Evolutionary conservation across 2,797 vertebrate species (phyloP), one percentile per base, ranked within the genome.

Genomic region (Glyptemys insculpta): DNA sequence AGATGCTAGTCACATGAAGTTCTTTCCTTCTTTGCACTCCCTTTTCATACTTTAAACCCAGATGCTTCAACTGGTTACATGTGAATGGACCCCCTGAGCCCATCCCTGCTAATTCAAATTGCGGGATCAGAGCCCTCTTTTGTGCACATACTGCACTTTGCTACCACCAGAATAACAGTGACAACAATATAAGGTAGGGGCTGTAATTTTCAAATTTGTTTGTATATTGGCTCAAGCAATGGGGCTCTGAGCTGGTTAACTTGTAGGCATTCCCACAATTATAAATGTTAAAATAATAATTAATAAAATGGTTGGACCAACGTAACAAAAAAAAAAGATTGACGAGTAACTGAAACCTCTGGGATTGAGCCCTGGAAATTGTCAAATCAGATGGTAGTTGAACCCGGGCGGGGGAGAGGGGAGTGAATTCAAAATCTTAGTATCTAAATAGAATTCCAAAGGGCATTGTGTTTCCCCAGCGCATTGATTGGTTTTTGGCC

Each of bases 31-130:
- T 85, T 53, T 29, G 25, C 41, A 12, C 37, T 72, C 41, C 37
- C 27, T 53, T 78, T 57, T 8, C 21, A 4, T 15, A 1, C 37
- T 6, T 47, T 1, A 19, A 59, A 44, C 21, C 12, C 41, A 6
- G 18, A 4, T 79, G 50, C 23, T 23, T 1, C 18, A n/a, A 29
- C 1, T 90, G 83, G 23, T 1, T n/a, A 0, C 74, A 31, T 72
- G 29, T 49, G 25, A 78, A 9, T 78, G 44, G 74, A 78, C 14
- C 7, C 21, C 27, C 44, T 49, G 14, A 12, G 29, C 27, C 44
- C 14, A 31, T 29, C 27, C 25, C 6, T 8, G 10, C 44, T 83
- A 31, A 3, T 19, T n/a, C 19, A 6, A 27, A 4, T 5, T 4
- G 27, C 6, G n/a, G 7, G 53, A 68, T 57, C 27, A 62, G 79